Evolutionary conservation across 2,113 vertebrate species (phyloP), one percentile per base, ranked within the genome.

Genomic region (Brachyhypopomus gauderio): DNA sequence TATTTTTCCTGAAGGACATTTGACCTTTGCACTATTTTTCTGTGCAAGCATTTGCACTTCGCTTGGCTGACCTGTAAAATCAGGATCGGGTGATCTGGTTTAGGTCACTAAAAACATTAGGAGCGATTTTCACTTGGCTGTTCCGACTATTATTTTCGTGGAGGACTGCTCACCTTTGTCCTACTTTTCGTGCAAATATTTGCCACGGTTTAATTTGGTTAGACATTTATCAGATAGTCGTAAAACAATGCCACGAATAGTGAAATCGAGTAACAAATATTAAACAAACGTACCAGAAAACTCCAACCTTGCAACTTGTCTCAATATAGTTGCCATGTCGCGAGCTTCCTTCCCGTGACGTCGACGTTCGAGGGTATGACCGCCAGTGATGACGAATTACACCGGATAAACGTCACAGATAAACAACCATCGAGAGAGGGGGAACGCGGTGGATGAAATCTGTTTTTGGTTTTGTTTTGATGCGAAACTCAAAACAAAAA

Each of bases 291-390:
- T 79, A 85, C 84, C 84, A 20, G 67, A 72, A 64, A 48, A 41
- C 36, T 72, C 7, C 22, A 19, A 30, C 22, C 55, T 81, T 0
- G 2, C 36, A 5, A 75, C 72, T 5, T 14, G 30, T 8, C 58
- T 78, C 71, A 84, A 27, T n/a, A 12, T 41, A 48, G 80, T 66
- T 8, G 80, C 84, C 84, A 85, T 85, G 34, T 79, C 71, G 19
- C 3, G 45, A 52, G 9, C 1, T 14, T 12, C 9, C 9, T 3
- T 52, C 12, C 12, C 12, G 45, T 52, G 45, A 52, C 45, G 45
- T 52, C 45, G 45, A 8, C 5, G 14, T 14, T 52, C 12, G 45
- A 45, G 41, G 41, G 41, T 45, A 11, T 52, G 9, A 11, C 45
- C 45, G 0, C 45, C 9, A 52, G 45, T 52, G 14, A 1, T 52